Percentiles rank a stretch among this genome's conserved stretches.
Evolutionary conservation across 2,113 vertebrate species (phyloP).

Genomic region (Misgurnus mizolepis): DNA sequence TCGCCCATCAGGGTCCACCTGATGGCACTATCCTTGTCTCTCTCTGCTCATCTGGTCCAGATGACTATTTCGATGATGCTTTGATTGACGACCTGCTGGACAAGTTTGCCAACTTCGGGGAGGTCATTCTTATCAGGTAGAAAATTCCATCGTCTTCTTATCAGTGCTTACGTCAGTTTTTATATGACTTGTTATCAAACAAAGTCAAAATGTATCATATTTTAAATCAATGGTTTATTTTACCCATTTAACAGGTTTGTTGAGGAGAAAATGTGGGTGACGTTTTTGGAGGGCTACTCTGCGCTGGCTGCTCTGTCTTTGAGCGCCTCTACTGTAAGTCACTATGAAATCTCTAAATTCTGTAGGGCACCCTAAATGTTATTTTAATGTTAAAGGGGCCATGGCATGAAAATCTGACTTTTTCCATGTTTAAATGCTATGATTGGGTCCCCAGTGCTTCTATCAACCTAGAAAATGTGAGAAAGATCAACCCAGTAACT

Average conservation of each 20-base stretch:
- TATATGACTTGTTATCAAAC: no score
- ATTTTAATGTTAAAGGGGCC: neutral
- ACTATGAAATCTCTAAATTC: neutral
- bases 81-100: slow-evolving; percentile 95
- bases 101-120: slow-evolving; percentile 89
- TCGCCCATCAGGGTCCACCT: slow-evolving; percentile 90
- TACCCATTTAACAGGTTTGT: slow-evolving; percentile 82
- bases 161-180: neutral
- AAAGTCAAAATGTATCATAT: no score
- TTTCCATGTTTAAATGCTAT: no score
- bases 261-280: slow-evolving; percentile 99
- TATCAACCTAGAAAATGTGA: no score
- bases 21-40: slow-evolving; percentile 94
- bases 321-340: slow-evolving; percentile 87
- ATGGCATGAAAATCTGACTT: no score
- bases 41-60: slow-evolving; percentile 83
- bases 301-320: slow-evolving; percentile 86
- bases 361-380: neutral
- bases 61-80: slow-evolving; percentile 88
- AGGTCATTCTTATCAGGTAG: slow-evolving; percentile 96
- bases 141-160: neutral
- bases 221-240: neutral
- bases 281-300: slow-evolving; percentile 94
- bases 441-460: no score
- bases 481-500: no score